Base-by-base conservation (phyloP, 2,113 vertebrate genomes). In the Malurus elegans region DNA sequence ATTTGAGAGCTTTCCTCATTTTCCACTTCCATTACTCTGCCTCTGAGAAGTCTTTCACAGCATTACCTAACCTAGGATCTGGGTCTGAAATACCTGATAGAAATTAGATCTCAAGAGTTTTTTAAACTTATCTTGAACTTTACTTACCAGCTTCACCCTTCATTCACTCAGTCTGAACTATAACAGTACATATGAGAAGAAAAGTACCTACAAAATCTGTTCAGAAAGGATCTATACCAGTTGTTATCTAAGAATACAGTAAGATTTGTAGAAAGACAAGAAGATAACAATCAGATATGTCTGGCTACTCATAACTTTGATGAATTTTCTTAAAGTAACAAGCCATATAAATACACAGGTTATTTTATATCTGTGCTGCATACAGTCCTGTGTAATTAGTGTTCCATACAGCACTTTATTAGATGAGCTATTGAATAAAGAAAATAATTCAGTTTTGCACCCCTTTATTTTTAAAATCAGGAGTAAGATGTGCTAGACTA, bases 1-100 rank as follows among this genome's bases (percentile, higher is more conserved):
- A 0, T 34, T 78, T 0, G 0, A 26, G n/a, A 57, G 20, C 61
- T 53, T 80, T 32, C 47, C 24, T 31, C 42, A 66, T 26, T 19
- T 42, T 54, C 12, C 26, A 17, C 7, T 82, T 74, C 44, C 28
- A 34, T n/a, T 32, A 7, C 18, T 74, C 6, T 12, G 21, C 40
- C 36, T 78, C 51, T 57, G 17, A 36, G 28, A 28, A 75, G n/a
- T 54, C 31, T 91, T 36, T 50, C 57, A 56, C 36, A 44, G 14
- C 1, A 0, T 50, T 38, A 42, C 36, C 17, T 36, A 53, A 1
- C 10, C 28, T 45, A 62, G n/a, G n/a, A 72, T 60, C 8, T 31
- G 25, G 5, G 5, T 58, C 62, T 67, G 38, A 80, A 60, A 38
- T 57, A 12, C n/a, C 31, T 1, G 0, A 32, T 8, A 53, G 40